phyloP scores from a whole-genome alignment of 2,113 vertebrate species.

The Ictidomys tridecemlineatus region DNA sequence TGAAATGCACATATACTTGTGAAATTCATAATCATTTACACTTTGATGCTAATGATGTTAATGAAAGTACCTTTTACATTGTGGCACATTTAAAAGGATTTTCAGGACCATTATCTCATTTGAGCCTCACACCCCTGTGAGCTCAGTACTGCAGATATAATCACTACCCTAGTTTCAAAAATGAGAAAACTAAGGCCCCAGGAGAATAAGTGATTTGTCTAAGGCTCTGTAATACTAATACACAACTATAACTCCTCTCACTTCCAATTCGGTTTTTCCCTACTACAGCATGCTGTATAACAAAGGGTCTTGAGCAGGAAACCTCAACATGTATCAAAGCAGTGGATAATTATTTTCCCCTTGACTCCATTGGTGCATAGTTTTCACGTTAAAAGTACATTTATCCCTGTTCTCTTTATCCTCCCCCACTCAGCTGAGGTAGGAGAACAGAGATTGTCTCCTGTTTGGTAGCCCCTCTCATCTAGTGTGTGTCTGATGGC shows the following conservation, averaged over 20 bases:
- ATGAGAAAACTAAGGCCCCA: not conserved
- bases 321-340: not conserved
- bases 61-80: constrained; percentile 54
- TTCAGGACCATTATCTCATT: constrained; percentile 68
- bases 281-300: not conserved
- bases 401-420: not conserved
- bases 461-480: not conserved
- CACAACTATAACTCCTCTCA: not conserved
- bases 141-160: not conserved
- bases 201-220: not conserved
- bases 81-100: constrained; percentile 54
- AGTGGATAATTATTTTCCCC: not conserved
- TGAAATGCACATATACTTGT: constrained; percentile 57
- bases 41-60: constrained; percentile 39
- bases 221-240: not conserved
- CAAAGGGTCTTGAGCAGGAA: not conserved
- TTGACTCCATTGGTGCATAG: not conserved
- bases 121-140: not conserved
- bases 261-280: not conserved
- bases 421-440: not conserved
- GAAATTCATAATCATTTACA: constrained; percentile 66
- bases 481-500: not conserved
- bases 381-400: not conserved
- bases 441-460: not conserved
- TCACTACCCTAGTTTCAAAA: constrained; percentile 54